These are phyloP conservation scores for Chironomus tentans DNA, from an alignment of 2,888 invertebrate species.

Conservation along the genomic window DNA sequence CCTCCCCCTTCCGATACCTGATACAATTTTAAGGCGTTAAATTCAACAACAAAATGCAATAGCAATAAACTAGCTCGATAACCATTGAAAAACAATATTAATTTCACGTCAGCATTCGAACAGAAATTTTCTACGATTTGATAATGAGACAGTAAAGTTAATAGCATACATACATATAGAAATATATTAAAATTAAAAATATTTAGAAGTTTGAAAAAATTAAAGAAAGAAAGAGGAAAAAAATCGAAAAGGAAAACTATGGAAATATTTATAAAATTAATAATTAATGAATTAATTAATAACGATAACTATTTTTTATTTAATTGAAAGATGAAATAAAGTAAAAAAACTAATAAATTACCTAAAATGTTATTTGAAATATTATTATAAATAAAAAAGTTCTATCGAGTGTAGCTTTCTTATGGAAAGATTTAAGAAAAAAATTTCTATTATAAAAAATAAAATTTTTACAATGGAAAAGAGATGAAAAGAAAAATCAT, in stretches of 20 bases:
- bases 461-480: background rate
- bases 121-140: too few relatives aligned
- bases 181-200: too few relatives aligned
- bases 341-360: background rate
- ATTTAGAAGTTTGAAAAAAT: too few relatives aligned
- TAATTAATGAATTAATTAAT: background rate
- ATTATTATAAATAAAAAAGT: background rate
- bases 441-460: background rate
- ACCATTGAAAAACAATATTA: too few relatives aligned
- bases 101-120: too few relatives aligned
- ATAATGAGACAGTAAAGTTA: too few relatives aligned
- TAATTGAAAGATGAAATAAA: background rate
- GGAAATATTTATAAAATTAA: background rate
- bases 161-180: too few relatives aligned
- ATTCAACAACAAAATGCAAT: too few relatives aligned
- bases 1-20: too few relatives aligned
- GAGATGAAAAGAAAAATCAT: background rate
- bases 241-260: background rate
- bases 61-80: too few relatives aligned
- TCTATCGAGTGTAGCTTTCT: background rate
- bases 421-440: background rate
- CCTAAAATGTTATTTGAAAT: background rate
- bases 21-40: too few relatives aligned
- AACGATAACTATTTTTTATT: background rate
- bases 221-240: background rate